Evolutionary conservation across 2,888 invertebrate genomes (phyloP).

Genomic region (Trichogramma dendrolimi): DNA sequence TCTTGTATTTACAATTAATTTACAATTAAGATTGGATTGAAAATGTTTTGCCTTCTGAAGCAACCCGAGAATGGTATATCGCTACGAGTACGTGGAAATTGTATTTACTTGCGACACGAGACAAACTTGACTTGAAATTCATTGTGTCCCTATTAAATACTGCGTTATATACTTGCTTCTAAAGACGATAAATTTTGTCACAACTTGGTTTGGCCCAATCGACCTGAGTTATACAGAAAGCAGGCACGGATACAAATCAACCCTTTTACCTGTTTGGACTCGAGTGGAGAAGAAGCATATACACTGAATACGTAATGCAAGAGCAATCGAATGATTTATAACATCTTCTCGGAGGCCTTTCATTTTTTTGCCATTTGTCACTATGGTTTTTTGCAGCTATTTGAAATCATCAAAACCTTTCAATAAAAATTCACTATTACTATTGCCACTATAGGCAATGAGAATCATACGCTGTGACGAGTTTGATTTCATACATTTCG

Average conservation of each 20-base stretch:
- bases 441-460: too few relatives aligned
- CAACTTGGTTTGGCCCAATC: conserved; percentile 20
- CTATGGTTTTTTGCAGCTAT: too few relatives aligned
- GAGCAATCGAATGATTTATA: too few relatives aligned
- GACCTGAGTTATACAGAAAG: conserved; percentile 14
- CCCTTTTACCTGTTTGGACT: conserved; percentile 1
- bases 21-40: conserved; percentile 23
- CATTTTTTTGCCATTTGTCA: too few relatives aligned
- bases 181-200: conserved; percentile 25
- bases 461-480: too few relatives aligned
- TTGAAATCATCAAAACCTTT: too few relatives aligned
- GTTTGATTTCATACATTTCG: conserved; percentile 4
- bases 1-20: conserved; percentile 20
- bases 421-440: too few relatives aligned
- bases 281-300: conserved; percentile 8
- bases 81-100: conserved; percentile 21
- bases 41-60: conserved; percentile 21
- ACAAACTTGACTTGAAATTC: conserved; percentile 28
- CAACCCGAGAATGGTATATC: conserved; percentile 14
- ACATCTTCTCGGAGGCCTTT: too few relatives aligned
- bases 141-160: conserved; percentile 24
- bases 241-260: conserved; percentile 19
- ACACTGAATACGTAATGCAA: conserved; percentile 8
- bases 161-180: conserved; percentile 3
- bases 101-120: conserved; percentile 16